phyloP scores from a whole-genome alignment of 1,140 invertebrate species.

The Scaptomyza pallida region DNA sequence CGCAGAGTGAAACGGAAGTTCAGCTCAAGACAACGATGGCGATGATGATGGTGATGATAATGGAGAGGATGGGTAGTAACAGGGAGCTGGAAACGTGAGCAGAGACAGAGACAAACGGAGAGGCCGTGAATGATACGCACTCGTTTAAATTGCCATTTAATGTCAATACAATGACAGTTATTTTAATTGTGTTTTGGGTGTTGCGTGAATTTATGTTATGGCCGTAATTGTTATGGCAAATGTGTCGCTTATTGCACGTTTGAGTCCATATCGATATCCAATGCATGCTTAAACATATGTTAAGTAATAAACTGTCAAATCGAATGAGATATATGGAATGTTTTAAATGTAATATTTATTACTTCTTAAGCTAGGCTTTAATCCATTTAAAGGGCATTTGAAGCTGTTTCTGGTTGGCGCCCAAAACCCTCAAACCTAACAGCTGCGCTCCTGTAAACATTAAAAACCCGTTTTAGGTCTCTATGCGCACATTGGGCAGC shows the following conservation, averaged over 20 bases:
- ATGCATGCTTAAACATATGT: constrained; percentile 7
- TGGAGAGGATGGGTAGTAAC: constrained; percentile 21
- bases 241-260: constrained; percentile 24
- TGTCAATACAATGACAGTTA: constrained; percentile 83
- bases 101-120: constrained; percentile 1
- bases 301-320: constrained; percentile 15
- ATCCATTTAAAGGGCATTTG: too few species aligned
- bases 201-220: constrained; percentile 74
- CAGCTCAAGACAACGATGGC: constrained; percentile 19
- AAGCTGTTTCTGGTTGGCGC: constrained; percentile 27
- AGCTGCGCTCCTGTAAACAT: constrained; percentile 45
- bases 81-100: background rate
- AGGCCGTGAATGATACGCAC: constrained; percentile 76
- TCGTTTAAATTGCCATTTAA: constrained; percentile 83
- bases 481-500: constrained; percentile 14
- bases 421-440: constrained; percentile 1
- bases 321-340: background rate
- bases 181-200: constrained; percentile 81
- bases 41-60: constrained; percentile 10
- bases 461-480: constrained; percentile 54
- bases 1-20: constrained; percentile 68
- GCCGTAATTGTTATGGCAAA: constrained; percentile 71
- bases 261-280: background rate
- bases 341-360: too few species aligned
- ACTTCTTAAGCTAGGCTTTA: too few species aligned